Evolutionary conservation across 2,113 vertebrate genomes (phyloP).

Genomic region (Oryzias woworae): DNA sequence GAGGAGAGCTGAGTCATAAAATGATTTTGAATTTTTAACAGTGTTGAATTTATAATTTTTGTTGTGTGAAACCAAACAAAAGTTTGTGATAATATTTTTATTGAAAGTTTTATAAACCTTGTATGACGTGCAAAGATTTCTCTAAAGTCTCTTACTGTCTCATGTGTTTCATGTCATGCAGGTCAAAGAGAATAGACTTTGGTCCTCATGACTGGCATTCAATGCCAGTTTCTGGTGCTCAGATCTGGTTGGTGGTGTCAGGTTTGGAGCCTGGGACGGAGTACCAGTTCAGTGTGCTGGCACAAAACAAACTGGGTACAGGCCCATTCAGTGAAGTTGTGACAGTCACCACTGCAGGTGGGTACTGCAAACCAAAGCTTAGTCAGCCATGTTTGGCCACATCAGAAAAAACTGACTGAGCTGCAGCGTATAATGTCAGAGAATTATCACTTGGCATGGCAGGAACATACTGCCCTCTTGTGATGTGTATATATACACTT

Average conservation of each 20-base stretch:
- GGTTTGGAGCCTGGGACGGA: slow-evolving; percentile 93
- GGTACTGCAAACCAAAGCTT: slow-evolving; percentile 49
- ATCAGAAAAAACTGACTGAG: slow-evolving; percentile 13
- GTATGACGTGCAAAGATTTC: too few species aligned
- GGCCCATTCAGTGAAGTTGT: slow-evolving; percentile 99
- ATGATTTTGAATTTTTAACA: too few species aligned
- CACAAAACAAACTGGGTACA: slow-evolving; percentile 97
- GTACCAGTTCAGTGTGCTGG: slow-evolving; percentile 99
- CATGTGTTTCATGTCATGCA: slow-evolving; percentile 46
- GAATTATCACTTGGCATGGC: slow-evolving; percentile 16
- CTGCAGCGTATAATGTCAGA: slow-evolving; percentile 6
- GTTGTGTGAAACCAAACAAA: too few species aligned
- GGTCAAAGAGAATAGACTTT: slow-evolving; percentile 94
- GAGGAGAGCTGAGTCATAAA: too few species aligned
- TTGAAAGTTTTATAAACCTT: too few species aligned
- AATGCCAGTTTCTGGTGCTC: slow-evolving; percentile 87
- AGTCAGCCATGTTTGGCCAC: slow-evolving; percentile 15
- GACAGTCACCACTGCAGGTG: slow-evolving; percentile 98
- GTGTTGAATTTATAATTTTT: too few species aligned
- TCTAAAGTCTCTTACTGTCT: background rate
- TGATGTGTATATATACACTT: slow-evolving; percentile 15
- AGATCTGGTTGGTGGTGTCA: slow-evolving; percentile 90
- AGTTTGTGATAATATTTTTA: too few species aligned
- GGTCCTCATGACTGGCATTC: slow-evolving; percentile 98
- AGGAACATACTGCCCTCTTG: slow-evolving; percentile 43